Percentiles rank a stretch among this genome's conserved stretches.
Conservation (phyloP, 37 sponge, comb jelly and placozoan species). For the Aphrocallistes beatrix region DNA sequence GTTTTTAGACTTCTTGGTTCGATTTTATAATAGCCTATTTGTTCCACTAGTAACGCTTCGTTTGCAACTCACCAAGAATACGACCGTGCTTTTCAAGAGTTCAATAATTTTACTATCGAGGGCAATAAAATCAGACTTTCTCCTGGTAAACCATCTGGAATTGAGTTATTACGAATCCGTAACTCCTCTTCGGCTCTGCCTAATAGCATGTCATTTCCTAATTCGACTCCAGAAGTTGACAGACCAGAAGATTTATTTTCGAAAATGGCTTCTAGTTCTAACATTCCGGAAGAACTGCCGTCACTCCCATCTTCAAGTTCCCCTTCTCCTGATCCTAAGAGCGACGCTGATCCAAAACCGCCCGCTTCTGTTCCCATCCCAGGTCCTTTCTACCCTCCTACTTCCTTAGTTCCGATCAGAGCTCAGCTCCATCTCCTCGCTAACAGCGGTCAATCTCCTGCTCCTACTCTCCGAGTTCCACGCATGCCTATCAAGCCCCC, state of each 20-base stretch:
- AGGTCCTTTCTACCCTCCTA: not conserved
- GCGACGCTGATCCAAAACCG: not conserved
- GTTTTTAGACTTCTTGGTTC: too few species aligned
- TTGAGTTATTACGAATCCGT: not conserved
- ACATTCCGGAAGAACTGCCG: not conserved
- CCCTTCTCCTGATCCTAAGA: not conserved
- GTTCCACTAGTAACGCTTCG: slow-evolving; percentile 3
- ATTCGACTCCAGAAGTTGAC: not conserved
- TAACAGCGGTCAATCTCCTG: not conserved
- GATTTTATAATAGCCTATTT: too few species aligned
- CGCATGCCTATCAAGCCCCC: not conserved
- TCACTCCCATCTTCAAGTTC: not conserved
- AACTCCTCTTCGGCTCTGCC: not conserved
- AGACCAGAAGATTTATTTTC: too few species aligned
- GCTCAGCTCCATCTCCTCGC: not conserved
- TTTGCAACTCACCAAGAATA: slow-evolving; percentile 9
- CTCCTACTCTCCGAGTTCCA: not conserved
- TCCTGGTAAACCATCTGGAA: not conserved
- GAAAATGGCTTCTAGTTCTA: not conserved
- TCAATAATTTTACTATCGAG: not conserved
- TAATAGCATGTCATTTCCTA: not conserved
- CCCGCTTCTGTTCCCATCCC: not conserved
- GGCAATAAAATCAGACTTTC: slow-evolving; percentile 1
- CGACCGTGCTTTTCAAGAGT: not conserved
- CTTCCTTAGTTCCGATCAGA: not conserved